Base-by-base conservation (phyloP, 2,113 vertebrate genomes). In the Seriola rivoliana region DNA sequence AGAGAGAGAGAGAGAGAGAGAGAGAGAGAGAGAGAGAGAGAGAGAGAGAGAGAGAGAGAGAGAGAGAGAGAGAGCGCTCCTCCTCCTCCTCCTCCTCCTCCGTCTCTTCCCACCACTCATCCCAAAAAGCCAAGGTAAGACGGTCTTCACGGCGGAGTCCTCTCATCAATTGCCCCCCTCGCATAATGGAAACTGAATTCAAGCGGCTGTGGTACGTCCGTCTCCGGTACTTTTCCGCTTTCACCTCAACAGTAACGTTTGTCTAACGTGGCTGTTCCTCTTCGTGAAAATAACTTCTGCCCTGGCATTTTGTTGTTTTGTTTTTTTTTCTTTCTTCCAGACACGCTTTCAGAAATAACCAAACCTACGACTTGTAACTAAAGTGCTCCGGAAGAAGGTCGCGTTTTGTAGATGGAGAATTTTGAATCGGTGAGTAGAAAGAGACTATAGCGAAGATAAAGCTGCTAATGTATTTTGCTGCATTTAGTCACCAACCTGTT, bases 371-470 rank as follows among this genome's bases (percentile, higher is more conserved):
- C 82, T 50, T 65, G 78, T 57, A 72, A 80, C 25, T 80, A 69
- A 85, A 80, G 81, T 82, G 87, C 84, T 50, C 25, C 8, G 72
- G 76, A 78, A 78, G 58, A 84, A 79, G 82, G 55, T 65, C 66
- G 75, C 14, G 54, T 79, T 86, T 44, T 82, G 57, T 81, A 84
- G 88, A 93, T 91, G 93, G 88, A 89, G 65, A 48, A 75, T 92
- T 92, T 85, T 38, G 50, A 73, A 57, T 69, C 78, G 92, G 93
- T 93, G 86, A 94, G 92, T 93, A 86, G 14, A n/a, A 17, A 34
- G 23, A 10, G 23, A 13, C 64, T 5, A 16, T 17, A 40, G 0
- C 25, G 42, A 48, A 36, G 52, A 23, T 38, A 8, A 67, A 71
- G 65, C 58, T 68, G 59, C 32, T 23, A 4, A 11, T 9, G 29